Conservation (phyloP, 2,113 vertebrate genomes). For the Grallaria varia region DNA sequence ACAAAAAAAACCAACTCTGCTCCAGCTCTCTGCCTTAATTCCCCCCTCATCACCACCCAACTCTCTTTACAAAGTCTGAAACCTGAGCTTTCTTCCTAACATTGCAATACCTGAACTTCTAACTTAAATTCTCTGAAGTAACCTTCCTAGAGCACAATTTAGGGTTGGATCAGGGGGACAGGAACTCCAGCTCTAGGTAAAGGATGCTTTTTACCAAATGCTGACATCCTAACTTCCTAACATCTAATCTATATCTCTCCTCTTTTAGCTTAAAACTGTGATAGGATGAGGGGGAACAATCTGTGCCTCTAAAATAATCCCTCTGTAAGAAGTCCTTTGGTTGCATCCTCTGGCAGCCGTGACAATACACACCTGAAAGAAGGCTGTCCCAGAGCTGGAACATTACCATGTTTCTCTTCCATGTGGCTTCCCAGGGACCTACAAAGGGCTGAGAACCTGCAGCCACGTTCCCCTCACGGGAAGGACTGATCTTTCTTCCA, state of each 20-base stretch:
- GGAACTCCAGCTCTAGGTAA: not conserved
- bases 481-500: not conserved
- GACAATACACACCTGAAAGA: not conserved
- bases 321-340: not conserved
- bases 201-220: not conserved
- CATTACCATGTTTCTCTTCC: not conserved
- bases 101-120: not conserved
- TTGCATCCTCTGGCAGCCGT: not conserved
- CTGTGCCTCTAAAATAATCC: not conserved
- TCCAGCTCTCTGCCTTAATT: not conserved
- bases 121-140: not conserved
- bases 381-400: not conserved
- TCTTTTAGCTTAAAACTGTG: not conserved
- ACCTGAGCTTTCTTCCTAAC: not conserved
- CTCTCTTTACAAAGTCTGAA: not conserved
- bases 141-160: not conserved
- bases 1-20: not conserved
- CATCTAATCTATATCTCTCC: fast-evolving
- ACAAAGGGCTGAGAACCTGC: not conserved
- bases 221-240: not conserved
- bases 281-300: too few species aligned
- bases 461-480: not conserved
- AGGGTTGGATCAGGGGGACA: not conserved
- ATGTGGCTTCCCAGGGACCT: not conserved
- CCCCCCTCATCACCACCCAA: not conserved